phyloP scores from a whole-genome alignment of 1,140 invertebrate species.

The Neodiprion pinetum region DNA sequence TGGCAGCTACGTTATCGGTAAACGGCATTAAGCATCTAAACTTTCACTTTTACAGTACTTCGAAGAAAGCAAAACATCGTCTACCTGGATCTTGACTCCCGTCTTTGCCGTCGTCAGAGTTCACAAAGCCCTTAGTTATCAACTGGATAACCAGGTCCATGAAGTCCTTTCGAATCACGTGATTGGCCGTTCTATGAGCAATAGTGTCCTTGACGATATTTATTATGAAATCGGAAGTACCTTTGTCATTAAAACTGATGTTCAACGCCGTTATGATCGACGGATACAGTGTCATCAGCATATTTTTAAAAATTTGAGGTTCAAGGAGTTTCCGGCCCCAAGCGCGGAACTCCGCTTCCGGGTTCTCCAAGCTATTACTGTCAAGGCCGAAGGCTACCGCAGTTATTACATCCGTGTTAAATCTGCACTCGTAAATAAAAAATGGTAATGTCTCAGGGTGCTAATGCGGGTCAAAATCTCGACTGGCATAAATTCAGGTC shows the following conservation, averaged over 20 bases:
- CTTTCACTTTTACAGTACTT: constrained; percentile 25
- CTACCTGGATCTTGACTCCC: background rate
- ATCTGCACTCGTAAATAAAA: constrained; percentile 50
- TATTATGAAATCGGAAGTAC: constrained; percentile 56
- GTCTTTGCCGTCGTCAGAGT: constrained; percentile 18
- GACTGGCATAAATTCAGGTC: constrained; percentile 30
- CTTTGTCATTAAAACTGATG: constrained; percentile 22
- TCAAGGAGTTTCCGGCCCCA: constrained; percentile 37
- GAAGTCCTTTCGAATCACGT: constrained; percentile 56
- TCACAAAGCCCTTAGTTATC: constrained; percentile 36
- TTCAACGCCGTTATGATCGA: constrained; percentile 22
- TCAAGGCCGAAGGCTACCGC: constrained; percentile 66
- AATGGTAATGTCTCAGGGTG: constrained; percentile 34
- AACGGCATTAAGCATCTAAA: background rate
- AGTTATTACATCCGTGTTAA: constrained; percentile 67
- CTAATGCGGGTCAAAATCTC: constrained; percentile 32
- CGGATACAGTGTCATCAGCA: constrained; percentile 20
- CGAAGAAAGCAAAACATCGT: constrained; percentile 58
- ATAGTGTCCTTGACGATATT: constrained; percentile 62
- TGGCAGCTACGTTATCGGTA: constrained; percentile 53
- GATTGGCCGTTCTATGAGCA: constrained; percentile 54
- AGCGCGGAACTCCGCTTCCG: constrained; percentile 38
- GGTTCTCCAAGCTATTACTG: constrained; percentile 62
- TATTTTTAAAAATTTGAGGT: constrained; percentile 41
- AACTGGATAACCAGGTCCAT: constrained; percentile 45